A percentile compares a stretch with the other conserved stretches of the same genome.
Evolutionary conservation across 2,888 invertebrate species (phyloP).

Genomic region (Opisthograptis luteolata): DNA sequence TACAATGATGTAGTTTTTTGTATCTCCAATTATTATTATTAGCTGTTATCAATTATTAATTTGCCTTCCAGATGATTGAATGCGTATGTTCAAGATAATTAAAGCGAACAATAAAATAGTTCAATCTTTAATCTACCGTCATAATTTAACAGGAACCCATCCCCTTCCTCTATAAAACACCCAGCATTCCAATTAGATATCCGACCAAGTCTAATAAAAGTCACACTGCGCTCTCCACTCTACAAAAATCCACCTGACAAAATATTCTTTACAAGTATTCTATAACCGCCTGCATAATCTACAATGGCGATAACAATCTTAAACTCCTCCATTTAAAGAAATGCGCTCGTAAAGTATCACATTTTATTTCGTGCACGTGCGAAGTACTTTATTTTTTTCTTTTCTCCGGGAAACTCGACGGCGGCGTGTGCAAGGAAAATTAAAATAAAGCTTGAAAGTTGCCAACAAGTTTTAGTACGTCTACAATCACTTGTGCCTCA

Average conservation of each 20-base stretch:
- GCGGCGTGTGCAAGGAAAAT: conserved; percentile 67
- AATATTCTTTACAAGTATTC: conserved; percentile 12
- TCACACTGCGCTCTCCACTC: too few relatives aligned
- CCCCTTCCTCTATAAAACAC: conserved; percentile 25
- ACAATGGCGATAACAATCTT: conserved; percentile 44
- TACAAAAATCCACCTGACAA: too few relatives aligned
- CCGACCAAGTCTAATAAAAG: conserved; percentile 14
- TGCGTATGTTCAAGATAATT: not conserved
- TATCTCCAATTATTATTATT: too few relatives aligned
- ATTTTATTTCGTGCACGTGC: conserved; percentile 70
- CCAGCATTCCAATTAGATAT: conserved; percentile 12
- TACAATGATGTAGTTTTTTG: too few relatives aligned
- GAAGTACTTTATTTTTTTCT: conserved; percentile 61
- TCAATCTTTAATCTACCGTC: conserved; percentile 12
- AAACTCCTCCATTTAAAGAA: conserved; percentile 45
- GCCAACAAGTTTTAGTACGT: conserved; percentile 73
- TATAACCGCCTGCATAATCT: conserved; percentile 17
- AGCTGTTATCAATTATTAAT: too few relatives aligned
- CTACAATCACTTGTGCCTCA: conserved; percentile 58
- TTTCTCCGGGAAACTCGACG: conserved; percentile 54
- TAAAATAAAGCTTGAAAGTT: conserved; percentile 80
- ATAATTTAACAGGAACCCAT: conserved; percentile 12
- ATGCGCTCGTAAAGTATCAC: conserved; percentile 57
- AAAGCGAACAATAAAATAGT: conserved; percentile 5
- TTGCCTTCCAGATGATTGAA: too few relatives aligned